phyloP scores from a whole-genome alignment of 1,140 invertebrate genomes.

The Bradysia coprophila region DNA sequence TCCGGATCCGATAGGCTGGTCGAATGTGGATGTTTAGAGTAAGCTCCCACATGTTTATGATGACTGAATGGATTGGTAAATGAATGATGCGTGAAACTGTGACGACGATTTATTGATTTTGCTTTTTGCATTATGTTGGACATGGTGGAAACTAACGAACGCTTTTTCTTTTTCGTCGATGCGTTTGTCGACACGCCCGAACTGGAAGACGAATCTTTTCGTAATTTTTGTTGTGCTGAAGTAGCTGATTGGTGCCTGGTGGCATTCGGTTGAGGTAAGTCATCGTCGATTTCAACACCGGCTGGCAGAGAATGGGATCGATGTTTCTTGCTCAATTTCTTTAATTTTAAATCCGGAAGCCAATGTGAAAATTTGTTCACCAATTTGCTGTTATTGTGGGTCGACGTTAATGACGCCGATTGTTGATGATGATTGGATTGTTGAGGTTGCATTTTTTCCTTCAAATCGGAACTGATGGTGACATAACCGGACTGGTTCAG shows the following conservation, averaged over 20 bases:
- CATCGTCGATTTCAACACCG: slow-evolving; percentile 37
- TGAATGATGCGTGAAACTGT: slow-evolving; percentile 10
- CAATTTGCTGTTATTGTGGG: no score
- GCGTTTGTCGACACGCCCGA: no score
- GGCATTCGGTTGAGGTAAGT: neutral
- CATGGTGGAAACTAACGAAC: slow-evolving; percentile 14
- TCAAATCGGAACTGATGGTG: neutral
- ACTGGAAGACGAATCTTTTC: neutral
- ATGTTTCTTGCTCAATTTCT: slow-evolving; percentile 38
- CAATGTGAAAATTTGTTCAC: slow-evolving; percentile 31
- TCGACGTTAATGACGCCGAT: no score
- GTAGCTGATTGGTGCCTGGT: no score
- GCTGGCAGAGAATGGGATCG: slow-evolving; percentile 63
- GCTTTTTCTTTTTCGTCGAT: slow-evolving; percentile 9
- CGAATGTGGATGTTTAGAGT: neutral
- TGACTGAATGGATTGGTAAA: neutral
- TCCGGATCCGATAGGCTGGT: neutral
- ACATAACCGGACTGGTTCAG: slow-evolving; percentile 1
- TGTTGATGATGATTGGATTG: no score
- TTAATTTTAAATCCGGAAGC: slow-evolving; percentile 60
- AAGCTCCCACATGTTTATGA: neutral
- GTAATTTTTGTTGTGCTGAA: slow-evolving; percentile 12
- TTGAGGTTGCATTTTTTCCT: no score
- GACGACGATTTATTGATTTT: slow-evolving; percentile 17
- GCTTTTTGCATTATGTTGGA: slow-evolving; percentile 18